Evolutionary conservation across 2,797 vertebrate species (phyloP), one percentile per base, ranked within the genome.

Genomic region (Meda fulgida): DNA sequence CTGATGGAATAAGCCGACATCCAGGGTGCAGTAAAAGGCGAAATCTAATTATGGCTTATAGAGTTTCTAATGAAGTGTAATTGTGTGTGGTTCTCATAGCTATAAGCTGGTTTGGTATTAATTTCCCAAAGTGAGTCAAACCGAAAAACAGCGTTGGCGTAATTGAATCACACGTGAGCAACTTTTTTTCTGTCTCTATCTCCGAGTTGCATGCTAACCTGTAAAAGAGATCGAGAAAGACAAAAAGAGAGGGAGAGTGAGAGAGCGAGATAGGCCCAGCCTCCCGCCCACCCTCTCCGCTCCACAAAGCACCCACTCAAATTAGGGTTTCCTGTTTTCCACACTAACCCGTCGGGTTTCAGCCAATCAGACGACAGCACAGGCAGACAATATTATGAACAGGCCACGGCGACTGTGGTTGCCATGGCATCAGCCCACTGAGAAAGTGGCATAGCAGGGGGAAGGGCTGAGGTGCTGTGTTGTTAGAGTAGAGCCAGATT

Each of bases 251-350:
- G 26, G 87, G 78, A 85, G 72, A 81, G 71, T 51, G 48, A 83
- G 31, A 69, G 58, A 88, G 85, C 72, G 34, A 86, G 78, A 78
- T 70, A 87, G 71, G 85, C 91, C 90, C 86, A 89, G 91, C 91
- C 93, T 80, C 58, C 93, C 94, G 91, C 93, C 94, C 94, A 95
- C 94, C 92, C 89, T 90, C 88, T 94, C 89, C 88, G 89, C 93
- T 93, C 94, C 92, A 92, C 93, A 93, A 93, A 92, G 92, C 94
- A 92, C 94, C 95, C 92, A 95, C 95, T 95, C 92, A 53, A 87
- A 89, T 89, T 92, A 88, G 89, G 90, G 91, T 94, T 96, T 96
- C 95, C 95, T 96, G 96, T 96, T 96, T 96, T 95, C 93, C 89
- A 91, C 90, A 89, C 91, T 93, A 92, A 94, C 91, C 91, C 90